Percentiles rank a stretch among this genome's conserved stretches.
Conservation (phyloP, 2,797 vertebrate species). For the Pantherophis vulpinus region DNA sequence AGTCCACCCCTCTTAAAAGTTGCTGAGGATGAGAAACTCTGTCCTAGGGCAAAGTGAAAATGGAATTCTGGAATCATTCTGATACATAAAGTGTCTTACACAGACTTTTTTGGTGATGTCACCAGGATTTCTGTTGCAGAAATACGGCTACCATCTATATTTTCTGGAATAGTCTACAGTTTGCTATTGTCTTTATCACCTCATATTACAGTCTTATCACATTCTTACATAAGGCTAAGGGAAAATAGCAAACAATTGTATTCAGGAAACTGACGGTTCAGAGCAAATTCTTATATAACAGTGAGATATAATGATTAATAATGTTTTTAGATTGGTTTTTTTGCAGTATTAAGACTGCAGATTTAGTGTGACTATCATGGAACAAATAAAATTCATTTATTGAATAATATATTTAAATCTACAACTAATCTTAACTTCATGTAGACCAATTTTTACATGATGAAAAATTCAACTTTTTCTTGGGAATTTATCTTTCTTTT, state of each 20-base stretch:
- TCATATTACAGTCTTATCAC: constrained; percentile 20
- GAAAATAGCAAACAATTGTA: neutral
- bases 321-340: neutral
- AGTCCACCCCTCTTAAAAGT: neutral
- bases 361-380: neutral
- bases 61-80: constrained; percentile 25
- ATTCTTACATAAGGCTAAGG: neutral
- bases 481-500: neutral
- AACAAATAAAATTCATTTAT: neutral
- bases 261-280: neutral
- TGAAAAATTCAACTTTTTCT: neutral
- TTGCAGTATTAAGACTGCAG: neutral
- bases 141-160: constrained; percentile 41
- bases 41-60: constrained; percentile 39
- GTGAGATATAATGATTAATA: neutral
- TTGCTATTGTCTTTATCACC: constrained; percentile 17
- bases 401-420: neutral
- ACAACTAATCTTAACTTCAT: neutral
- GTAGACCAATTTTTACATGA: neutral
- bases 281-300: neutral
- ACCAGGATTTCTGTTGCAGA: constrained; percentile 36
- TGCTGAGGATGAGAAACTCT: neutral
- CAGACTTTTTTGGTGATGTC: constrained; percentile 55
- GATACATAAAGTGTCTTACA: constrained; percentile 9
- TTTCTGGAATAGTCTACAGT: constrained; percentile 28